A percentile compares a stretch with the other conserved stretches of the same genome.
Evolutionary conservation across 2,113 vertebrate species (phyloP).

Genomic region (Lophochroa leadbeateri): DNA sequence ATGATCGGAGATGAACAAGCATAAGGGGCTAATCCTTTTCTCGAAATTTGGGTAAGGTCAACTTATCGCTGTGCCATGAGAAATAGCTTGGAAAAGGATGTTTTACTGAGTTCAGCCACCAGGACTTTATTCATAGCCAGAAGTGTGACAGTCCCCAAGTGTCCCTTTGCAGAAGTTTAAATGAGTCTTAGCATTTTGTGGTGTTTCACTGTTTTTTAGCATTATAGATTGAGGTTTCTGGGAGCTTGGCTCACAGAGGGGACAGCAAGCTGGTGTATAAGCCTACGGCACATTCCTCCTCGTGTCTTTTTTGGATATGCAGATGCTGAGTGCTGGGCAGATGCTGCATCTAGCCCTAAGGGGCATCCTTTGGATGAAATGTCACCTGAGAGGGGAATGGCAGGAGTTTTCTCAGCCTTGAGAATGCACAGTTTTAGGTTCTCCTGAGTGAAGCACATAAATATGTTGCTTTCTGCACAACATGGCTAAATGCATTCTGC

Average conservation of each 20-base stretch:
- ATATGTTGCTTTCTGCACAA: not conserved
- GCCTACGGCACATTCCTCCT: not conserved
- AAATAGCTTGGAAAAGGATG: not conserved
- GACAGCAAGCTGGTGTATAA: not conserved
- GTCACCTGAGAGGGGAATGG: not conserved
- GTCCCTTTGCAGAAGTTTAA: not conserved
- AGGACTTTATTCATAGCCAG: not conserved
- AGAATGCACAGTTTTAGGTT: not conserved
- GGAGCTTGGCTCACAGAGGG: not conserved
- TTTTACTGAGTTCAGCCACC: not conserved
- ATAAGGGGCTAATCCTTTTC: not conserved
- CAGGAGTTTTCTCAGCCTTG: not conserved
- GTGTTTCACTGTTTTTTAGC: not conserved
- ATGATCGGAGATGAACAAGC: not conserved
- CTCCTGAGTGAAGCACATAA: not conserved
- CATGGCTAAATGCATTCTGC: not conserved
- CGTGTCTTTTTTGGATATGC: not conserved
- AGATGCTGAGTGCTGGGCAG: not conserved
- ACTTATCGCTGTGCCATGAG: accelerated
- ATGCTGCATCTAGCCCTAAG: not conserved
- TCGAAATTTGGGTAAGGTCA: not conserved
- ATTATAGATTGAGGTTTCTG: not conserved
- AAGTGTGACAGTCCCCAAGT: not conserved
- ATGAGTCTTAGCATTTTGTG: not conserved
- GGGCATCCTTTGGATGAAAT: not conserved